Percentiles rank a stretch among this genome's conserved stretches.
These are phyloP conservation scores for Microhierax caerulescens DNA, from an alignment of 2,797 vertebrate genomes.

Conservation along the genomic window DNA sequence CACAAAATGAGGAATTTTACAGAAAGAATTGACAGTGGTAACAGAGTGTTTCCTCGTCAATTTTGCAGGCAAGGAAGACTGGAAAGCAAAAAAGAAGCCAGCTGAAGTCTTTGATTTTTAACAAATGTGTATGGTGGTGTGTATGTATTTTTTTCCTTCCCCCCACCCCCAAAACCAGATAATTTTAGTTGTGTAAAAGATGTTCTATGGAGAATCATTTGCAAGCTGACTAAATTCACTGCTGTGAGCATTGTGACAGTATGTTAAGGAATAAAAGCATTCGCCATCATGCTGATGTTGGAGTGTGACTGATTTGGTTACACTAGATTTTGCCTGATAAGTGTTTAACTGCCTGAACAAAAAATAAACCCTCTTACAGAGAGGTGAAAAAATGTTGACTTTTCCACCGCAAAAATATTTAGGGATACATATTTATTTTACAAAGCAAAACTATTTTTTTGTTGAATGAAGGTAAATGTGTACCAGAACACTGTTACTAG, in stretches of 20 bases:
- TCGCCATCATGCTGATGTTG: not conserved
- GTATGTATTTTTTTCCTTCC: not conserved
- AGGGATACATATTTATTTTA: not conserved
- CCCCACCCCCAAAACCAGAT: fast-evolving
- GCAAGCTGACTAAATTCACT: not conserved
- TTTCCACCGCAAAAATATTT: not conserved
- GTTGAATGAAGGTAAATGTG: not conserved
- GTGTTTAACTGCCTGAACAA: not conserved
- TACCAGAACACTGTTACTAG: not conserved
- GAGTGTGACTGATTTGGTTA: not conserved
- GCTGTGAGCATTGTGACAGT: not conserved
- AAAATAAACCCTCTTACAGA: not conserved
- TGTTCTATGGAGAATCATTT: not conserved
- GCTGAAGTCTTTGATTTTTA: not conserved
- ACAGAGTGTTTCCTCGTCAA: not conserved
- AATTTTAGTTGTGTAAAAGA: not conserved
- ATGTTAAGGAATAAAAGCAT: not conserved
- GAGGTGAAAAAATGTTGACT: not conserved
- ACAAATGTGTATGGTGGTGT: too few relatives aligned
- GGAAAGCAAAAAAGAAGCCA: not conserved
- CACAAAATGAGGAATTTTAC: not conserved
- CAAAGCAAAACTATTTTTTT: not conserved
- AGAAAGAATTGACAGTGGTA: not conserved
- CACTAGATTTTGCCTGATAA: not conserved
- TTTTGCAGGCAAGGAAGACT: not conserved